These are phyloP conservation scores for Teleogryllus oceanicus DNA, from an alignment of 2,888 invertebrate species.

Conservation along the genomic window DNA sequence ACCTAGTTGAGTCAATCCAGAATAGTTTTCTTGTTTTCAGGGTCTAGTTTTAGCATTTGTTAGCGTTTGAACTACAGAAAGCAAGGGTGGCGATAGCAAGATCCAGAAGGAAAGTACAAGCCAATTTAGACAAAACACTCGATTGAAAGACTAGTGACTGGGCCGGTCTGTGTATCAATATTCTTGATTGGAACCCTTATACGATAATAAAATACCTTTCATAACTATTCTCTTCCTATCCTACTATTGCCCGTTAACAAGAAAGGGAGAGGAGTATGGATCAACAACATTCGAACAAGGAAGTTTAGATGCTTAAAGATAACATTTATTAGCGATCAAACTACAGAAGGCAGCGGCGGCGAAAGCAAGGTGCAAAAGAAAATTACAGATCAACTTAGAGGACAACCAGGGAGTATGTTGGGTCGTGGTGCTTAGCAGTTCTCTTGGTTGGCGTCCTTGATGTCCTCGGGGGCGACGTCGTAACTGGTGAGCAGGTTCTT, in stretches of 20 bases:
- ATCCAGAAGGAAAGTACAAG: background rate
- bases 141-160: no score
- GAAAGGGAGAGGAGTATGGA: no score
- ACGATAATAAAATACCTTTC: no score
- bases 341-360: background rate
- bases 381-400: background rate
- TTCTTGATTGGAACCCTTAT: slow-evolving; percentile 31
- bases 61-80: background rate
- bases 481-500: slow-evolving; percentile 35
- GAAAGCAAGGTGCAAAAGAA: background rate
- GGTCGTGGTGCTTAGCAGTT: background rate
- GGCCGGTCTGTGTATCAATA: background rate
- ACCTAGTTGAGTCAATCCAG: no score
- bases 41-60: background rate
- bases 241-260: no score
- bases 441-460: slow-evolving; percentile 32
- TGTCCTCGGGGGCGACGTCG: slow-evolving; percentile 29
- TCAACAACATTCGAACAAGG: no score
- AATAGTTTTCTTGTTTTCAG: no score
- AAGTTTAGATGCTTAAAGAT: background rate
- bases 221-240: no score
- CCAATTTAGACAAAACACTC: no score
- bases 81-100: background rate
- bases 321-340: background rate
- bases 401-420: no score